These are phyloP conservation scores for Acromyrmex heyeri DNA, from an alignment of 1,140 invertebrate species.

Conservation along the genomic window DNA sequence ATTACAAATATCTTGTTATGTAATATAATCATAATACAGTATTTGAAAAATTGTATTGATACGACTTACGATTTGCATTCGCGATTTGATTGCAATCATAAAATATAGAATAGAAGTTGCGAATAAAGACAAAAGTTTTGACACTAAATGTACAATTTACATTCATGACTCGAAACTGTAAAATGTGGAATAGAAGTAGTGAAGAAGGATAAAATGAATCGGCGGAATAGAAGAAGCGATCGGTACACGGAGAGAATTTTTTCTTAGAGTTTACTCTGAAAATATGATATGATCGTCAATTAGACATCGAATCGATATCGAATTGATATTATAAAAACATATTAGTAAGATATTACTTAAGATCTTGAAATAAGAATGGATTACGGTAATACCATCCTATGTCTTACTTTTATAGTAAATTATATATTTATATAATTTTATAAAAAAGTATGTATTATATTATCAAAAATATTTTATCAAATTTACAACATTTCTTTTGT, in stretches of 20 bases:
- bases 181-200: not conserved
- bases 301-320: too few relatives aligned
- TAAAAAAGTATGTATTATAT: not conserved
- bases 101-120: too few relatives aligned
- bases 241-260: too few relatives aligned
- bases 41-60: constrained; percentile 13
- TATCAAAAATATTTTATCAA: not conserved
- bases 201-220: not conserved
- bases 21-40: not conserved
- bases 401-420: not conserved
- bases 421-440: not conserved
- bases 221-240: not conserved
- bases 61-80: not conserved
- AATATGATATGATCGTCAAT: too few relatives aligned
- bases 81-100: not conserved
- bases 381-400: too few relatives aligned
- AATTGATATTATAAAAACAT: too few relatives aligned
- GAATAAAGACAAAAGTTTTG: too few relatives aligned
- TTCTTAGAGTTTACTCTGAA: too few relatives aligned
- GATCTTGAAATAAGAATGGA: too few relatives aligned
- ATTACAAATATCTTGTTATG: not conserved
- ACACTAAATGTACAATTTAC: not conserved
- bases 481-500: not conserved
- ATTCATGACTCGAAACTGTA: not conserved
- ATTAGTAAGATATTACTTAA: too few relatives aligned